Base-by-base conservation (phyloP, 2,113 vertebrate species). In the Arizona elegans region DNA sequence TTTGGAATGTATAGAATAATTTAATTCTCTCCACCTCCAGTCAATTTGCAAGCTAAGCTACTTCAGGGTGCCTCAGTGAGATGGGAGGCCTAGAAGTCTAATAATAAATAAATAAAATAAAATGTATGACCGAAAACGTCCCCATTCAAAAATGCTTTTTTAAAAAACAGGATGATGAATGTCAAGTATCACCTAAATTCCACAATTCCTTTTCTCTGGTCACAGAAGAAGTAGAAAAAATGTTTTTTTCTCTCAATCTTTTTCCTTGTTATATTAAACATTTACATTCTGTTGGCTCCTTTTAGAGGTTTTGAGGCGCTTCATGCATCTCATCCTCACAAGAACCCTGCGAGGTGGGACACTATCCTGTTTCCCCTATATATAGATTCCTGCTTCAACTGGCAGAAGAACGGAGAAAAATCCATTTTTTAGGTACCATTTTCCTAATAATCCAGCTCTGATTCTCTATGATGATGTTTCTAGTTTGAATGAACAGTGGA, bases 1-100 rank as follows among this genome's bases (percentile, higher is more conserved):
- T 93, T n/a, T 1, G 92, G 65, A 93, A 91, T 0, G 91, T 47
- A 93, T 94, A 85, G 6, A 4, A 8, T 26, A 95, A 56, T 70
- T 70, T 92, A 90, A 47, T 59, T 85, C 52, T 75, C 62, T 29
- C 24, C n/a, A 75, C 58, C 24, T 24, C 1, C 59, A 52, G 62
- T 52, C n/a, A 54, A 91, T 91, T 91, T 38, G 56, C 56, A 87
- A 62, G 5, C 56, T 87, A 38, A 87, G 56, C 55, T 92, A 53
- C 59, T 90, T 29, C 33, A 8, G 62, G 62, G 29, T 5, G 62
- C 29, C 62, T 13, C 5, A 1, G 62, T 4, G 1, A 70, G 29
- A n/a, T 70, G 62, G 62, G 29, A 70, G 0, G 29, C 62, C 29
- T 70, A 70, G 29, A n/a, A 70, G 12, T 15, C 24, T n/a, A 70